Evolutionary conservation across 2,888 invertebrate genomes (phyloP).

Genomic region (Dascillus cervinus): DNA sequence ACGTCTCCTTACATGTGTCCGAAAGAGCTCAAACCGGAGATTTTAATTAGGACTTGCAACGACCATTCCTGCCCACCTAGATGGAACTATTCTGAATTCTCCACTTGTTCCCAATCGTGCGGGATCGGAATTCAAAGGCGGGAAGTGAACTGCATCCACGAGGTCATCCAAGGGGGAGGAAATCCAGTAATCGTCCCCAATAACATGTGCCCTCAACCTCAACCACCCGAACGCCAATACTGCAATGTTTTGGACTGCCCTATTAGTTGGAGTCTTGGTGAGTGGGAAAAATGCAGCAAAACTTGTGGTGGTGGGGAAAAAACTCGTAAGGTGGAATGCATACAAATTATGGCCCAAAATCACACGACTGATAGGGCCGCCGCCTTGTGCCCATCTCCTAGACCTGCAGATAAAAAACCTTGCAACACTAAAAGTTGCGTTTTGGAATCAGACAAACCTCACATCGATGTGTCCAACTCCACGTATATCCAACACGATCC

Average conservation of each 20-base stretch:
- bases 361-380: slow-evolving; percentile 74
- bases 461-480: slow-evolving; percentile 71
- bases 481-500: slow-evolving; percentile 80
- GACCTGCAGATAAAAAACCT: slow-evolving; percentile 69
- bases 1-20: slow-evolving; percentile 85
- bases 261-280: slow-evolving; percentile 77
- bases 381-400: slow-evolving; percentile 65
- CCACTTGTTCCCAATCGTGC: slow-evolving; percentile 85
- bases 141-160: slow-evolving; percentile 80
- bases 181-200: slow-evolving; percentile 91
- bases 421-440: slow-evolving; percentile 81
- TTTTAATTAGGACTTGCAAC: slow-evolving; percentile 83
- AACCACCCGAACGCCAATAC: slow-evolving; percentile 80
- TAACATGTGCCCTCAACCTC: slow-evolving; percentile 86
- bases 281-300: slow-evolving; percentile 88
- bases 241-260: slow-evolving; percentile 93
- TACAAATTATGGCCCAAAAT: slow-evolving; percentile 90
- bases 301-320: slow-evolving; percentile 91
- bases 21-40: slow-evolving; percentile 80
- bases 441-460: slow-evolving; percentile 61
- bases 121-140: slow-evolving; percentile 90
- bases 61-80: slow-evolving; percentile 92
- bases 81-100: slow-evolving; percentile 87
- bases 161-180: slow-evolving; percentile 77
- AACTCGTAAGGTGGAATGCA: slow-evolving; percentile 76